phyloP scores from a whole-genome alignment of 2,797 vertebrate species.

The Tragopan temminckii region DNA sequence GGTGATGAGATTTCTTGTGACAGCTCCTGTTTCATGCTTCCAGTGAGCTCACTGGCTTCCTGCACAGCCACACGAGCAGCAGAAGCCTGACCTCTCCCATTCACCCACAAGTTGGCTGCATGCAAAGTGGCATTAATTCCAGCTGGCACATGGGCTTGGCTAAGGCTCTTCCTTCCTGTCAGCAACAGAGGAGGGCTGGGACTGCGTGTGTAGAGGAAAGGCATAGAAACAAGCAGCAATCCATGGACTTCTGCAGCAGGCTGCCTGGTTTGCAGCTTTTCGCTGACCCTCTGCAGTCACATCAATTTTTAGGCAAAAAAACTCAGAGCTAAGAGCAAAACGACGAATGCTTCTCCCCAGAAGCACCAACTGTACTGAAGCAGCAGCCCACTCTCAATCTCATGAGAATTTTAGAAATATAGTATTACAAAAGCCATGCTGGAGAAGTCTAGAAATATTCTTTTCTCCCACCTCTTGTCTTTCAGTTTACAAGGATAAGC shows the following conservation, averaged over 20 bases:
- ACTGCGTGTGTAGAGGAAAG: background rate
- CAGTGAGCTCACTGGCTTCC: slow-evolving; percentile 19
- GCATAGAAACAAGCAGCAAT: background rate
- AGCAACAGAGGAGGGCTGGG: background rate
- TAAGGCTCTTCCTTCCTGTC: background rate
- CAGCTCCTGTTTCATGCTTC: slow-evolving; percentile 14
- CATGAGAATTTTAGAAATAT: background rate
- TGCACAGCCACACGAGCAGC: background rate
- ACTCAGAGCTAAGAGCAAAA: background rate
- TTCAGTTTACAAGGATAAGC: background rate
- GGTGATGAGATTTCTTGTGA: background rate
- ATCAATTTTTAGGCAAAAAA: background rate
- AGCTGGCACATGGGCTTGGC: background rate
- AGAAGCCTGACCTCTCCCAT: slow-evolving; percentile 1
- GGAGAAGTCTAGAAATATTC: background rate
- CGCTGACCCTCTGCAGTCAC: background rate
- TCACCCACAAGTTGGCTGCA: background rate
- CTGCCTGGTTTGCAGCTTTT: background rate
- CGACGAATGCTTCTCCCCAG: background rate
- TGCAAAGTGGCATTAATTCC: background rate
- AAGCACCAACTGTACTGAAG: fast-evolving
- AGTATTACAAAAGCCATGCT: background rate
- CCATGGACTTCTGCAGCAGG: background rate
- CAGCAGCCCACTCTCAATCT: background rate
- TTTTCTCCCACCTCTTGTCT: background rate